A percentile compares a stretch with the other conserved stretches of the same genome.
phyloP scores from a whole-genome alignment of 2,888 invertebrate genomes.

The Muscina levida region DNA sequence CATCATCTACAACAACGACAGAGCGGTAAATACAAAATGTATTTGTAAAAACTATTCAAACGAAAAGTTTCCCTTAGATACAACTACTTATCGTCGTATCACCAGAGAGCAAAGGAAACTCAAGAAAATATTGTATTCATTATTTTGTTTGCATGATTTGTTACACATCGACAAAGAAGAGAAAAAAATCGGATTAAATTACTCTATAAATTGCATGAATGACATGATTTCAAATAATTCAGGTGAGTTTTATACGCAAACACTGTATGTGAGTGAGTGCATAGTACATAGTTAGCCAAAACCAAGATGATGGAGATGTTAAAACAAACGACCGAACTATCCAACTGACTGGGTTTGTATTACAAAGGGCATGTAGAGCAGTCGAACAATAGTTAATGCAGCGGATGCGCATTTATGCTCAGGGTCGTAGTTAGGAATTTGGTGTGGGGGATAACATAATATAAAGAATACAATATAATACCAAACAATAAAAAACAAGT shows the following conservation, averaged over 20 bases:
- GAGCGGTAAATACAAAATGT: not conserved
- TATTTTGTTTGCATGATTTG: not conserved
- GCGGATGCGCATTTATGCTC: not conserved
- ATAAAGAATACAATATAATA: too few species aligned
- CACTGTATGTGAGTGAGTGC: not conserved
- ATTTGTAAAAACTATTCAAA: constrained; percentile 25
- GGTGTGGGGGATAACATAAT: not conserved
- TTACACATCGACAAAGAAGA: not conserved
- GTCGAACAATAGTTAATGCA: not conserved
- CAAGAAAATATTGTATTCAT: not conserved
- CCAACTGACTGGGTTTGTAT: not conserved
- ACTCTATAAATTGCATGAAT: constrained; percentile 8
- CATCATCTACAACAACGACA: not conserved
- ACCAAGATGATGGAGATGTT: not conserved
- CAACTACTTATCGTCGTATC: not conserved
- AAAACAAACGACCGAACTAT: not conserved
- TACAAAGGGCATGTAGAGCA: constrained; percentile 8
- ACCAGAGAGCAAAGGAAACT: not conserved
- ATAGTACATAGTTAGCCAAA: too few species aligned
- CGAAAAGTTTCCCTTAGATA: constrained; percentile 31
- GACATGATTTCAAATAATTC: constrained; percentile 18
- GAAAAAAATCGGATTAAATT: constrained; percentile 28
- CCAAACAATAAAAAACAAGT: too few species aligned
- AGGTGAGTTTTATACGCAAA: not conserved
- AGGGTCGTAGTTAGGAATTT: not conserved